Conservation (phyloP, 2,888 invertebrate species). For the Sycophila texana region DNA sequence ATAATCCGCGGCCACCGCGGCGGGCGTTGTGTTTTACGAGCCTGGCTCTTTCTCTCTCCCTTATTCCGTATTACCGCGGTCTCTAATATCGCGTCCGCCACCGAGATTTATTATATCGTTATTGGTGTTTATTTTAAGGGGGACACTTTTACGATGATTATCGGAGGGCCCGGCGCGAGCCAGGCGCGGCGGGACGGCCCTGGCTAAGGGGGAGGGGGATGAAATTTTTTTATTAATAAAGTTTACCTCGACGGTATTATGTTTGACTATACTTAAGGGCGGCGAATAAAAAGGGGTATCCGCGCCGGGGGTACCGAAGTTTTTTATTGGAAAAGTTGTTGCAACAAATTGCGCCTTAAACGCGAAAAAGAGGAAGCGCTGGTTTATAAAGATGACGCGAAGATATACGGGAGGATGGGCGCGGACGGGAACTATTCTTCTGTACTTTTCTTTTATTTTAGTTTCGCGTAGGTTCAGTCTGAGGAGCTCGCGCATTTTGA, state of each 20-base stretch:
- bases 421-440: neutral
- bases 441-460: slow-evolving; percentile 15
- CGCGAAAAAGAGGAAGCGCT: slow-evolving; percentile 42
- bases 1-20: slow-evolving; percentile 35
- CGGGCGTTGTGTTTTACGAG: slow-evolving; percentile 49
- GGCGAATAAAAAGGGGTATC: slow-evolving; percentile 44
- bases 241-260: slow-evolving; percentile 49
- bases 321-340: slow-evolving; percentile 58
- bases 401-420: neutral
- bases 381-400: slow-evolving; percentile 25
- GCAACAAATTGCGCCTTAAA: slow-evolving; percentile 57
- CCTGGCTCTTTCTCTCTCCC: neutral
- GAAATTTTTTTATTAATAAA: slow-evolving; percentile 57
- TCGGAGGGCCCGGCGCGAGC: slow-evolving; percentile 4
- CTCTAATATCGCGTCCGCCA: neutral
- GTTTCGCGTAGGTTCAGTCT: neutral
- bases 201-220: neutral
- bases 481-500: slow-evolving; percentile 16
- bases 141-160: slow-evolving; percentile 52
- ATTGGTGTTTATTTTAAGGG: slow-evolving; percentile 47
- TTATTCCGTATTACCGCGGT: neutral
- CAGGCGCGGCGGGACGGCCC: too few relatives aligned
- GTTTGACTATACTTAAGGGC: slow-evolving; percentile 47
- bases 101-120: slow-evolving; percentile 20
- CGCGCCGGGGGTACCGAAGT: slow-evolving; percentile 20